Base-by-base conservation (phyloP, 2,797 vertebrate genomes). In the Halcyon chelicuti region DNA sequence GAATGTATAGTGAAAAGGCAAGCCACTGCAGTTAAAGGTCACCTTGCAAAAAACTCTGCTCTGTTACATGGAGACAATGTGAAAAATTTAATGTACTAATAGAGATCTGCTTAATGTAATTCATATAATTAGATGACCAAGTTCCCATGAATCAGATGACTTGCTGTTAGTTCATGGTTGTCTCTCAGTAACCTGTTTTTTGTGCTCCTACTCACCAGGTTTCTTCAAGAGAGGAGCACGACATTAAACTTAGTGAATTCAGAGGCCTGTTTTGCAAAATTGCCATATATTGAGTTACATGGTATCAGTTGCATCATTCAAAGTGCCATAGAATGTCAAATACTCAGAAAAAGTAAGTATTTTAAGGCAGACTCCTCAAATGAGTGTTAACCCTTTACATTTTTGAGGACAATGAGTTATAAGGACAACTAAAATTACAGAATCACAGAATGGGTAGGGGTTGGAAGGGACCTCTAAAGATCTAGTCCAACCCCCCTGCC, bases 1-100 rank as follows among this genome's bases (percentile, higher is more conserved):
- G n/a, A 67, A 74, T 12, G 44, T 51, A 6, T 0, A 20, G 12
- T 35, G 11, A 75, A 54, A 89, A 70, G 15, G 5, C 9, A 67
- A 80, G 21, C 9, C 19, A 10, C 35, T 74, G 10, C 31, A 40
- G 15, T 44, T 70, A 37, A 19, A 86, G 26, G 35, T 66, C 42
- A 70, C 25, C 55, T 82, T 83, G 79, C 29, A 79, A 89, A 89
- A 67, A 47, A 12, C 29, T 86, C 58, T 86, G 22, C 76, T 80
- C 57, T 82, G 28, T 72, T 33, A 49, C 1, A 0, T 35, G 49
- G 49, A 78, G 14, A 39, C 12, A 44, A 40, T 1, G 2, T 54
- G 10, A 83, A 84, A 47, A 71, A 66, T 84, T 84, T 35, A 93
- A 67, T 29, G 31, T 74, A 20, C 23, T 49, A 67, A 35, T 14